Percentiles rank a stretch among this genome's conserved stretches.
These are phyloP conservation scores for Eufriesea mexicana DNA, from an alignment of 1,140 invertebrate genomes.

Conservation along the genomic window DNA sequence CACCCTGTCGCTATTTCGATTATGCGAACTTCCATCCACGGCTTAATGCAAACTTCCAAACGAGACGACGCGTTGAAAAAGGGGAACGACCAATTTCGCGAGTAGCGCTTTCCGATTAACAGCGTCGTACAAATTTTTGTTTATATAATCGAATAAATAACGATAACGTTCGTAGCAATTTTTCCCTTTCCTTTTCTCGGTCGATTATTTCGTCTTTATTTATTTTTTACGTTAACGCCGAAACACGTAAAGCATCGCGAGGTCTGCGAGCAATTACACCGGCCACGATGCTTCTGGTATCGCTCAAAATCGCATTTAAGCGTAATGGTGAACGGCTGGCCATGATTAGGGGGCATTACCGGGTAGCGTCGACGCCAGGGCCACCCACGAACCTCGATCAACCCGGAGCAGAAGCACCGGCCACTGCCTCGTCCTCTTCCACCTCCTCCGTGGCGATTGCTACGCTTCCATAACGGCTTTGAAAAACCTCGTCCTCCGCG, in stretches of 20 bases:
- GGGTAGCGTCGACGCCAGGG: constrained; percentile 57
- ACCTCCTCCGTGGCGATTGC: constrained; percentile 30
- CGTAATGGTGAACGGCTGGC: constrained; percentile 72
- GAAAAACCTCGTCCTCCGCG: constrained; percentile 24
- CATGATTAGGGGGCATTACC: constrained; percentile 76
- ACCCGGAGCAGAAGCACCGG: constrained; percentile 49
- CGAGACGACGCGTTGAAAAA: no score
- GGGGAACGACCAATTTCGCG: no score
- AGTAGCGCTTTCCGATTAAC: no score
- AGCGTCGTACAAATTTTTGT: no score
- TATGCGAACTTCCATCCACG: not conserved
- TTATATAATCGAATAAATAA: no score
- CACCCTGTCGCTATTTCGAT: not conserved
- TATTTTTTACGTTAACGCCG: not conserved
- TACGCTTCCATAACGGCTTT: constrained; percentile 46
- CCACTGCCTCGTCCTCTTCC: constrained; percentile 21
- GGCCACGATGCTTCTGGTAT: constrained; percentile 52
- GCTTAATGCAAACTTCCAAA: no score
- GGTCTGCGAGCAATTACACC: constrained; percentile 1
- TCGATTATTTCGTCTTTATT: not conserved
- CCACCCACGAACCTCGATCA: constrained; percentile 76
- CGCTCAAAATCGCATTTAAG: constrained; percentile 75
- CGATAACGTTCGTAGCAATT: no score
- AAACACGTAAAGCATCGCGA: not conserved
- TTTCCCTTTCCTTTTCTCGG: not conserved